Evolutionary conservation across 1,140 invertebrate species (phyloP).

Genomic region (Drosophila truncata): DNA sequence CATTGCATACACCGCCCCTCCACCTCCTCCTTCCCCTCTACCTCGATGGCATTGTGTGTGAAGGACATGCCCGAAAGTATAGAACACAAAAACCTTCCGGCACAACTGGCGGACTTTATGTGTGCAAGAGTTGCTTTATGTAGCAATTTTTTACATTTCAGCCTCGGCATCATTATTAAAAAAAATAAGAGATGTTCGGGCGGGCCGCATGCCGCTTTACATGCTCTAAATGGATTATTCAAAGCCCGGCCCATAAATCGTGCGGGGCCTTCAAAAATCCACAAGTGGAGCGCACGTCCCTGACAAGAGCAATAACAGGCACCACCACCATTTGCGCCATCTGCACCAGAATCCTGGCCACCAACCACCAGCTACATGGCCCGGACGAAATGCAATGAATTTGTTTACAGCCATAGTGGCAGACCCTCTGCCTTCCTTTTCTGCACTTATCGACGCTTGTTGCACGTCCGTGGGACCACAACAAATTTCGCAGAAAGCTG

Average conservation of each 20-base stretch:
- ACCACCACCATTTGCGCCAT: conserved; percentile 5
- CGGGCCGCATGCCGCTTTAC: conserved; percentile 32
- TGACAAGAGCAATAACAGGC: conserved; percentile 27
- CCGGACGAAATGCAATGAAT: conserved; percentile 36
- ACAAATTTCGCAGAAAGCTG: conserved; percentile 49
- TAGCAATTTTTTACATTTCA: conserved; percentile 51
- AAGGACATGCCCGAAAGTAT: conserved; percentile 76
- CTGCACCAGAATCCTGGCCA: neutral
- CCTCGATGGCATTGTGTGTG: conserved; percentile 47
- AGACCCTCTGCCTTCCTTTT: conserved; percentile 21
- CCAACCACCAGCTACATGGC: conserved; percentile 13
- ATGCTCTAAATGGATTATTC: conserved; percentile 77
- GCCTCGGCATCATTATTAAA: conserved; percentile 63
- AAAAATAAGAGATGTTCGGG: conserved; percentile 64
- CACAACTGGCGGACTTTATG: conserved; percentile 15
- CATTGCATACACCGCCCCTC: neutral
- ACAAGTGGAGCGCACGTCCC: conserved; percentile 36
- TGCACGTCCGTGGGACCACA: conserved; percentile 45
- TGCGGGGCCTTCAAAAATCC: conserved; percentile 38
- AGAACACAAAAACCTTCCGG: conserved; percentile 47
- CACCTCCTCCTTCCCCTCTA: neutral
- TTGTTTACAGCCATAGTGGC: conserved; percentile 45
- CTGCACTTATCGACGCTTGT: conserved; percentile 56
- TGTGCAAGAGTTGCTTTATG: conserved; percentile 29
- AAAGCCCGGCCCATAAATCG: conserved; percentile 60